phyloP scores from a whole-genome alignment of 2,113 vertebrate genomes.

The Anser brachyrhynchus region DNA sequence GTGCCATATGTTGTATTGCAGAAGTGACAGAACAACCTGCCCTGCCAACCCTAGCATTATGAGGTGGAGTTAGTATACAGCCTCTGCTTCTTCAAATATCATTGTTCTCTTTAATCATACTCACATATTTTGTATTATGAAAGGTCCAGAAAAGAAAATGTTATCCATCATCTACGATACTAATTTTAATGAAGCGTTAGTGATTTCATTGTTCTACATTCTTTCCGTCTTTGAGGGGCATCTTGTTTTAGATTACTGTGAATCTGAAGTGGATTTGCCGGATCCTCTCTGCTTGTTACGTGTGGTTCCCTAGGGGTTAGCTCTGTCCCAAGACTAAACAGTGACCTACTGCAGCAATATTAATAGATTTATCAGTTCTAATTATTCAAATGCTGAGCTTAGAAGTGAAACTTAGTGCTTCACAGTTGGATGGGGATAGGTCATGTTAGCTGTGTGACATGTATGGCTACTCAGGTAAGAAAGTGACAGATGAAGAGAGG shows the following conservation, averaged over 20 bases:
- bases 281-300: neutral
- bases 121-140: neutral
- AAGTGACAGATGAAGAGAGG: neutral
- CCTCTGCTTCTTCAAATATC: neutral
- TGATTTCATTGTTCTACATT: neutral
- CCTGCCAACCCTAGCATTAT: neutral
- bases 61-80: neutral
- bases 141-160: neutral
- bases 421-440: neutral
- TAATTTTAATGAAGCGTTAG: neutral
- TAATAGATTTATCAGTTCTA: neutral
- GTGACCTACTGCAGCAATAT: neutral
- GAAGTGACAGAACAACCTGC: neutral
- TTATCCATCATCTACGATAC: neutral
- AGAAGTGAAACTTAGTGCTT: neutral
- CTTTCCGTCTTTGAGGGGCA: neutral
- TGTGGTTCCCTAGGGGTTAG: neutral
- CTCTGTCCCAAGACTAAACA: neutral
- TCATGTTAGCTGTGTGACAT: neutral
- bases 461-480: neutral
- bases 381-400: neutral
- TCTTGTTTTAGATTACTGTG: neutral
- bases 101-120: neutral
- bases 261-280: neutral
- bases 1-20: neutral